phyloP scores from a whole-genome alignment of 1,140 invertebrate genomes.

The Drosophila kohkoa region DNA sequence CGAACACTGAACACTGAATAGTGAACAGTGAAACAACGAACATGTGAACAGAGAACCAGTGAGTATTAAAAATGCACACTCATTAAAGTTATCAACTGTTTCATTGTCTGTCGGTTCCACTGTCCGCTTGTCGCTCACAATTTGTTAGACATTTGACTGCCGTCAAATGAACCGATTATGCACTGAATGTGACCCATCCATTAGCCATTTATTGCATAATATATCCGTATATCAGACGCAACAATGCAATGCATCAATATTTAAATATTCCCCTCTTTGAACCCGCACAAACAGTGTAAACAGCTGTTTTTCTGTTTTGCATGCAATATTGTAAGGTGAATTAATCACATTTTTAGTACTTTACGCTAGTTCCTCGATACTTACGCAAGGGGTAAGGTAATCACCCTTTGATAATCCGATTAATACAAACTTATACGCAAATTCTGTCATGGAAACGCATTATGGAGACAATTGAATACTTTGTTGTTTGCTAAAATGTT shows the following conservation, averaged over 20 bases:
- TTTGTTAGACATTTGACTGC: constrained; percentile 42
- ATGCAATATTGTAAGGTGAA: not conserved
- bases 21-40: constrained; percentile 8
- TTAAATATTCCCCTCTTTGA: constrained; percentile 18
- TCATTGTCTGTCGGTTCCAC: not conserved
- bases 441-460: no score
- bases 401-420: no score
- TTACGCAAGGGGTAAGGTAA: no score
- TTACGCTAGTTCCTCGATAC: no score
- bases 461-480: no score
- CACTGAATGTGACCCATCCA: not conserved
- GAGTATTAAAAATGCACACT: constrained; percentile 13
- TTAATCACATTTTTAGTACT: not conserved
- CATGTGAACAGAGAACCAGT: constrained; percentile 24
- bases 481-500: no score
- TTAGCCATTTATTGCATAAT: constrained; percentile 17
- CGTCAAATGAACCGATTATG: constrained; percentile 24
- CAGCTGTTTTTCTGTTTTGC: constrained; percentile 8
- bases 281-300: not conserved
- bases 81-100: constrained; percentile 21
- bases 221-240: not conserved
- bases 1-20: constrained; percentile 15
- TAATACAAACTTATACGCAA: no score
- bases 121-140: constrained; percentile 19
- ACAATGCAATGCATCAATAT: constrained; percentile 13